Percentiles rank a stretch among this genome's conserved stretches.
phyloP scores from a whole-genome alignment of 2,888 invertebrate genomes.

The Timandra comae region DNA sequence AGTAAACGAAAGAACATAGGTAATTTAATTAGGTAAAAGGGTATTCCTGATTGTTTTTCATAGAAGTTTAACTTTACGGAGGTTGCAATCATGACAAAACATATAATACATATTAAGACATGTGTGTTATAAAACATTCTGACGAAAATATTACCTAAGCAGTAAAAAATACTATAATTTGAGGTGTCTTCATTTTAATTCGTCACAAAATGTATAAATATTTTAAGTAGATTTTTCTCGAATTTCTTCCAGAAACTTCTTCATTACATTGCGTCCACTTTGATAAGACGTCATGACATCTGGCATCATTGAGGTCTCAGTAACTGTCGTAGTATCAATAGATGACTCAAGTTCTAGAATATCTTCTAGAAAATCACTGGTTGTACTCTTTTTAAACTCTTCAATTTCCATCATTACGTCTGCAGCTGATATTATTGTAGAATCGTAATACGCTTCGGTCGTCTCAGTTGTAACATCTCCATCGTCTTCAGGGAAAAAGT shows the following conservation, averaged over 20 bases:
- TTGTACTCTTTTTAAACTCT: slow-evolving; percentile 47
- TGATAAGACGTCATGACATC: slow-evolving; percentile 36
- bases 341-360: slow-evolving; percentile 54
- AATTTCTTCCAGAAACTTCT: slow-evolving; percentile 44
- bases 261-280: slow-evolving; percentile 40
- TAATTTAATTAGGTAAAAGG: too few species aligned
- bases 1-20: too few species aligned
- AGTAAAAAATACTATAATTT: too few species aligned
- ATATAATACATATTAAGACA: too few species aligned
- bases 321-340: slow-evolving; percentile 36
- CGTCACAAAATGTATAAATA: too few species aligned
- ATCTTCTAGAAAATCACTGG: slow-evolving; percentile 60
- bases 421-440: slow-evolving; percentile 36
- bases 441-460: slow-evolving; percentile 52
- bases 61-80: too few species aligned
- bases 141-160: too few species aligned
- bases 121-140: too few species aligned
- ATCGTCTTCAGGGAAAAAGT: slow-evolving; percentile 65
- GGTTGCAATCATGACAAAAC: too few species aligned
- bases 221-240: slow-evolving; percentile 22
- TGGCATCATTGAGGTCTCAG: slow-evolving; percentile 27
- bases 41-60: too few species aligned
- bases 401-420: slow-evolving; percentile 57
- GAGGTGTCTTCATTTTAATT: too few species aligned
- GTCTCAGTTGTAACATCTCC: slow-evolving; percentile 37